Percentiles rank a stretch among this genome's conserved stretches.
Conservation (phyloP, 2,888 invertebrate species). For the Gastrophysa polygoni region DNA sequence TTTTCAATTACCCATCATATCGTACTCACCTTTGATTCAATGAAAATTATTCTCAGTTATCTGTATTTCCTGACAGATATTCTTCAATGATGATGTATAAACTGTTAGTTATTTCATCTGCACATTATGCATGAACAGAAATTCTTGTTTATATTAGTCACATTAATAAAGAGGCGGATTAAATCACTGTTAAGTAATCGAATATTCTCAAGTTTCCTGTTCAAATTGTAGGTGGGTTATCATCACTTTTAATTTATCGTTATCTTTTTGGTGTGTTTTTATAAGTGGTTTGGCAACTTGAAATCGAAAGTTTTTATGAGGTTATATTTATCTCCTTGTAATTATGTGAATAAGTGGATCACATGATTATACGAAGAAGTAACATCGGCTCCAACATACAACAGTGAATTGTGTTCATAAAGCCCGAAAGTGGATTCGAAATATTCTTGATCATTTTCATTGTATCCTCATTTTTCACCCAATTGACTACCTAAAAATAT, state of each 20-base stretch:
- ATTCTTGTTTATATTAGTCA: conserved; percentile 26
- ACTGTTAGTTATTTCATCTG: conserved; percentile 3
- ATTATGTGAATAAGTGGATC: conserved; percentile 1
- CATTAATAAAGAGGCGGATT: conserved; percentile 18
- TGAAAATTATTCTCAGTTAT: conserved; percentile 11
- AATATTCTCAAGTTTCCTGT: conserved; percentile 16
- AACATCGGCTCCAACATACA: no score
- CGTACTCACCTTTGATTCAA: background rate
- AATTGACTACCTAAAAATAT: no score
- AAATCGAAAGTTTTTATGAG: conserved; percentile 14
- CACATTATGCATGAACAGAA: conserved; percentile 10
- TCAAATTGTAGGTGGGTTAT: conserved; percentile 19
- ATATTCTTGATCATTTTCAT: no score
- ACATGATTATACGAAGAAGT: background rate
- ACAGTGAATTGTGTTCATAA: no score
- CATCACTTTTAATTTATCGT: conserved; percentile 6
- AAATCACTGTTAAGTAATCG: conserved; percentile 20
- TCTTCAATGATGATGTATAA: background rate
- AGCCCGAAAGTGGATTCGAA: no score
- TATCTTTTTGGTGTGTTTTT: background rate
- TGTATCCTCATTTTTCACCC: no score
- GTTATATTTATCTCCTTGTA: conserved; percentile 1
- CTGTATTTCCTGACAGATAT: conserved; percentile 9
- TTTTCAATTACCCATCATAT: background rate
- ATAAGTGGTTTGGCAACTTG: conserved; percentile 5